Conservation (phyloP, 2,888 invertebrate genomes). For the Leuctra nigra region DNA sequence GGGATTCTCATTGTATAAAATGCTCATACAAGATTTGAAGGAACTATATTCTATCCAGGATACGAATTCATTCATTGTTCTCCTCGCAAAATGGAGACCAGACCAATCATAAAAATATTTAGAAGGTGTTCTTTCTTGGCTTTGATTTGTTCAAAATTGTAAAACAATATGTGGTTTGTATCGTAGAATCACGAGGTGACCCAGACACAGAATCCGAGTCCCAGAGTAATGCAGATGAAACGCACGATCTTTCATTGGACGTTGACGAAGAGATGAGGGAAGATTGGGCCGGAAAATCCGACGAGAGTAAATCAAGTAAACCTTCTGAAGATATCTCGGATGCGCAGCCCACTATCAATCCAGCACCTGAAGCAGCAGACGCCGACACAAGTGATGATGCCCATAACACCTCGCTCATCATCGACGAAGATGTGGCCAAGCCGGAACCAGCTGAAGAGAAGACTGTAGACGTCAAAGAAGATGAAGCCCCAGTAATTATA, state of each 20-base stretch:
- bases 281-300: conserved; percentile 10
- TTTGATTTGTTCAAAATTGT: neutral
- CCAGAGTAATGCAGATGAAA: conserved; percentile 44
- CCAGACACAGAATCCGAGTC: conserved; percentile 29
- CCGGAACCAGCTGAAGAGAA: neutral
- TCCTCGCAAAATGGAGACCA: too few species aligned
- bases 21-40: too few species aligned
- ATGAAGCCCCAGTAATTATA: conserved; percentile 31
- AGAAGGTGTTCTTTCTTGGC: neutral
- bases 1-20: too few species aligned
- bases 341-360: neutral
- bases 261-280: conserved; percentile 41
- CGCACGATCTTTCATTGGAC: conserved; percentile 45
- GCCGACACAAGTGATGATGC: too few species aligned
- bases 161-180: neutral
- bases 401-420: neutral
- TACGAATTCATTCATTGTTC: too few species aligned
- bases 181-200: conserved; percentile 10
- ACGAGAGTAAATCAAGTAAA: conserved; percentile 1
- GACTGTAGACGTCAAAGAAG: conserved; percentile 17
- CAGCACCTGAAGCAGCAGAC: too few species aligned
- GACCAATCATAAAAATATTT: too few species aligned
- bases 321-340: neutral
- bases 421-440: neutral
- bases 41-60: too few species aligned